Percentiles rank a stretch among this genome's conserved stretches.
Evolutionary conservation across 2,113 vertebrate genomes (phyloP).

Genomic region (Sinocyclocheilus anshuiensis): DNA sequence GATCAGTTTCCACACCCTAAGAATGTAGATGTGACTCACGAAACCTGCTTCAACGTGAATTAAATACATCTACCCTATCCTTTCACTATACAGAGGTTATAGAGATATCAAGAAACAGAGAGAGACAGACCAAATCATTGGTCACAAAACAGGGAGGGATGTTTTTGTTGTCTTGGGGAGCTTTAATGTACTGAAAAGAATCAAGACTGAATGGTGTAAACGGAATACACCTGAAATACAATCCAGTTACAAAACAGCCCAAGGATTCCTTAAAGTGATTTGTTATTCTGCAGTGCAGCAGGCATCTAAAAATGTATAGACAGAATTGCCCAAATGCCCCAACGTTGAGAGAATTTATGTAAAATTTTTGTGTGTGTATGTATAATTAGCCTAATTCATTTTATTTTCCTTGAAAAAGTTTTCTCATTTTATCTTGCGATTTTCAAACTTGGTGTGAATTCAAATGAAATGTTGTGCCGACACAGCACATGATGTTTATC

Average conservation of each 20-base stretch:
- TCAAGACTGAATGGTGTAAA: neutral
- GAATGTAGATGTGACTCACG: neutral
- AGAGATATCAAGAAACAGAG: neutral
- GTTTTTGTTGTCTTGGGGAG: neutral
- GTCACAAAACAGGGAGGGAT: neutral
- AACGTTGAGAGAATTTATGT: neutral
- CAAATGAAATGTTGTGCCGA: neutral
- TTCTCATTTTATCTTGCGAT: neutral
- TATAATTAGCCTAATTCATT: too few relatives aligned
- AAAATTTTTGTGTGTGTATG: too few relatives aligned
- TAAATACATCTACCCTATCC: neutral
- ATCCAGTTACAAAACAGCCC: neutral
- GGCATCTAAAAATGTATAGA: neutral
- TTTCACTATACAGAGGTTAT: slow-evolving; percentile 18
- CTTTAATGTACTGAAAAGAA: neutral
- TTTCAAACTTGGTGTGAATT: neutral
- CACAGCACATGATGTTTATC: neutral
- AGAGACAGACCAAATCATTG: neutral
- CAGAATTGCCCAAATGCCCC: neutral
- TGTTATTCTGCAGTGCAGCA: neutral
- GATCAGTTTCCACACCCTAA: neutral
- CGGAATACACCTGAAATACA: neutral
- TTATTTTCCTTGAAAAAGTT: too few relatives aligned
- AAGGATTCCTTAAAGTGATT: neutral
- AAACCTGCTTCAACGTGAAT: neutral